Conservation (phyloP, 2,113 vertebrate genomes). For the Phodopus roborovskii region DNA sequence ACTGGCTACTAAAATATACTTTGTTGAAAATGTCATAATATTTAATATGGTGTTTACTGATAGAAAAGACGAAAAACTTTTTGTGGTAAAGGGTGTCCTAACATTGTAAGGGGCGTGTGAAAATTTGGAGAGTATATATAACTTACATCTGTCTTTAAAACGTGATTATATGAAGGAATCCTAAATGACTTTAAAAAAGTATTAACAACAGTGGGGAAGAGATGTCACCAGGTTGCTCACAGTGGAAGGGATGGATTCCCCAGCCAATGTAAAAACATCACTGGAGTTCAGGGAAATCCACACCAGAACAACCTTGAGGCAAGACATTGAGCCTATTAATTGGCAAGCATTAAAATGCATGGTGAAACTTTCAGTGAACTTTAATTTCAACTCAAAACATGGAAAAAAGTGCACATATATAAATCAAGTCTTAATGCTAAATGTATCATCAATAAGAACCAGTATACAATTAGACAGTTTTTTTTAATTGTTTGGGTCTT, state of each 20-base stretch:
- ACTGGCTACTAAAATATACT: background rate
- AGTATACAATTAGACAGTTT: too few species aligned
- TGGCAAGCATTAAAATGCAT: conserved; percentile 39
- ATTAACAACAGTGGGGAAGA: background rate
- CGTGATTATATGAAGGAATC: background rate
- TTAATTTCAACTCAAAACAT: too few species aligned
- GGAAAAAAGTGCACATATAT: too few species aligned
- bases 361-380: too few species aligned
- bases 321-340: background rate
- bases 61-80: background rate
- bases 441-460: too few species aligned
- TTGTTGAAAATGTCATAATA: background rate
- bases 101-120: conserved; percentile 3
- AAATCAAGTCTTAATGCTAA: too few species aligned
- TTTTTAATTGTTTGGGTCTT: too few species aligned
- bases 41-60: background rate
- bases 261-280: conserved; percentile 50
- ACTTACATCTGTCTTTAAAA: background rate
- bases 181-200: conserved; percentile 32
- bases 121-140: background rate
- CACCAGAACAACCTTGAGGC: background rate
- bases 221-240: background rate
- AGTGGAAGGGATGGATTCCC: background rate
- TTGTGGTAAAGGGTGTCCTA: background rate
- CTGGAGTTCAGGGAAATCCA: conserved; percentile 43